Evolutionary conservation across 2,888 invertebrate species (phyloP).

Genomic region (Oxytorus armatus): DNA sequence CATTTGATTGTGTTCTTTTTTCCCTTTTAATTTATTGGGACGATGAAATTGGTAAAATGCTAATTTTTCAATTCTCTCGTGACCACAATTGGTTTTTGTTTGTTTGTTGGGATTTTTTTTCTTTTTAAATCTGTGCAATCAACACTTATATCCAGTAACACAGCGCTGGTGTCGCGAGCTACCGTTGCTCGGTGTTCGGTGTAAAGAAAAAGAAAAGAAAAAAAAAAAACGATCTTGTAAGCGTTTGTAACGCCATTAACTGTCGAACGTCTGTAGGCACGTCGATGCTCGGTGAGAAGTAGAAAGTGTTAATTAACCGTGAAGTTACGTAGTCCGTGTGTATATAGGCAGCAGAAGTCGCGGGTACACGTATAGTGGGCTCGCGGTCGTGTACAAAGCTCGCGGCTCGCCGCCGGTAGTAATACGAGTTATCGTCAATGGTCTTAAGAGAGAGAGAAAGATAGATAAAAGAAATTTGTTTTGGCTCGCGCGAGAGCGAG

Average conservation of each 20-base stretch:
- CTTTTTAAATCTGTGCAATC: neutral
- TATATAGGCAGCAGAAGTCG: constrained; percentile 38
- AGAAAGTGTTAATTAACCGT: constrained; percentile 68
- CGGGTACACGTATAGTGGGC: constrained; percentile 27
- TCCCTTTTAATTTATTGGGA: no score
- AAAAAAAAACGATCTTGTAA: constrained; percentile 43
- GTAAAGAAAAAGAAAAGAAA: constrained; percentile 26
- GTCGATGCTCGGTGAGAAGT: constrained; percentile 59
- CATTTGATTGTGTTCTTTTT: no score
- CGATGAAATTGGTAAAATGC: no score
- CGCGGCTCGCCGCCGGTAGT: constrained; percentile 41
- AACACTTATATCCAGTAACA: constrained; percentile 13
- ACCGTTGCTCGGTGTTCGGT: constrained; percentile 6
- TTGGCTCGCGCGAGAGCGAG: no score
- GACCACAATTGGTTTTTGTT: no score
- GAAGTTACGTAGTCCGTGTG: constrained; percentile 55
- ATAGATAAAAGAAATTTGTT: no score
- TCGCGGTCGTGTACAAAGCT: constrained; percentile 34
- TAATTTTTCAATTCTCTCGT: no score
- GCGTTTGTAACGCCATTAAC: constrained; percentile 63
- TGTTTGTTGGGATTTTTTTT: no score
- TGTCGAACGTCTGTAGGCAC: constrained; percentile 51
- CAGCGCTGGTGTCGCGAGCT: constrained; percentile 9
- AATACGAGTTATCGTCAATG: constrained; percentile 58
- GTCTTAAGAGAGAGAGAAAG: constrained; percentile 28